Evolutionary conservation across 2,797 vertebrate genomes (phyloP).

Genomic region (Halcyon leucocephala): DNA sequence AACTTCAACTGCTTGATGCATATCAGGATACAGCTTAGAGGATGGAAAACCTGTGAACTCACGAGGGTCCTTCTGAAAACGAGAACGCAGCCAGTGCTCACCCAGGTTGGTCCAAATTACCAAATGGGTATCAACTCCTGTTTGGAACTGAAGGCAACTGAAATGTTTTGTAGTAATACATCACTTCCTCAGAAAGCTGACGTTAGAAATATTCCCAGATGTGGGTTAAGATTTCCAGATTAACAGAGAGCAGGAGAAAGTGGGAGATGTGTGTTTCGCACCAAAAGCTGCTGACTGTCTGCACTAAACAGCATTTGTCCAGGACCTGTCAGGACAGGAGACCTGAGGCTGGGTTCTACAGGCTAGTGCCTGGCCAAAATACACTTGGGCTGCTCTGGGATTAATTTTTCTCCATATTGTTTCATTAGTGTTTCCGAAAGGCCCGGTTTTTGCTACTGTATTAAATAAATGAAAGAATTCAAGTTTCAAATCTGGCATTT

Average conservation of each 20-base stretch:
- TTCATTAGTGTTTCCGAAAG: background rate
- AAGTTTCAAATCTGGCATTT: background rate
- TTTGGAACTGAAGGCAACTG: background rate
- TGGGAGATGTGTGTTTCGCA: rapidly evolving
- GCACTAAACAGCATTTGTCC: background rate
- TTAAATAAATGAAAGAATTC: background rate
- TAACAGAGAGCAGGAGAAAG: background rate
- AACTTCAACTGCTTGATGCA: background rate
- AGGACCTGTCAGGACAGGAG: background rate
- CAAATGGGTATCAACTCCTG: background rate
- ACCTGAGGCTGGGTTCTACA: background rate
- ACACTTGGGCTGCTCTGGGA: background rate
- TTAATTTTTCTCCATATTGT: background rate
- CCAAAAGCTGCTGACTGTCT: background rate
- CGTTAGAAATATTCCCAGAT: background rate
- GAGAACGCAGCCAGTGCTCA: background rate
- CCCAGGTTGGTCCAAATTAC: background rate
- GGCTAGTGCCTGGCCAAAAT: background rate
- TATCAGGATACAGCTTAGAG: too few species aligned
- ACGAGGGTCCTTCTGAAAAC: background rate
- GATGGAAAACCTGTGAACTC: background rate
- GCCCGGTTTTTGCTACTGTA: background rate
- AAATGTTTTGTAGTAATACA: background rate
- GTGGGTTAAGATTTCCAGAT: background rate
- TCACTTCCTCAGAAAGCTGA: background rate